Conservation (phyloP, 2,113 vertebrate genomes). For the Lasiurus cinereus region DNA sequence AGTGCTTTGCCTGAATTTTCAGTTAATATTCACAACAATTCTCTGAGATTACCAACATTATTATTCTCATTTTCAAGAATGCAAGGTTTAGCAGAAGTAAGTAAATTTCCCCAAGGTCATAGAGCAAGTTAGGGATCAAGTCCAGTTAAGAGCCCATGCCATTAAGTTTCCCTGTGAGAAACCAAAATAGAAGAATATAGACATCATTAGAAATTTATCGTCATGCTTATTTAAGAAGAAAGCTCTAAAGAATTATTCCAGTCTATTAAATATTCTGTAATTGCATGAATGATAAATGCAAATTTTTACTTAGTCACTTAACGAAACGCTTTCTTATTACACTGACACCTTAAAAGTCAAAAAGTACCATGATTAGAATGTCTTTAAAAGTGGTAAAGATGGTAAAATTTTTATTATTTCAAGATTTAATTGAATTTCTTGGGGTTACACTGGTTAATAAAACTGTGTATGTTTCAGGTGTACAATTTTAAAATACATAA, state of each 20-base stretch:
- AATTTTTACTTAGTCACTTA: constrained; percentile 70
- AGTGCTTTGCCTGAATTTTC: neutral
- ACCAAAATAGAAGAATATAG: constrained; percentile 38
- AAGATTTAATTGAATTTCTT: neutral
- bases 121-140: constrained; percentile 14
- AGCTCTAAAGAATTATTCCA: constrained; percentile 33
- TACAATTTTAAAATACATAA: neutral
- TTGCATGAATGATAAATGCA: constrained; percentile 72
- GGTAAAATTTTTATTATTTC: neutral
- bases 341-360: constrained; percentile 27
- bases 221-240: constrained; percentile 66
- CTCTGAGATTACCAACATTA: constrained; percentile 6
- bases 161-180: constrained; percentile 31
- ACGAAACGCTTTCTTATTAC: constrained; percentile 69
- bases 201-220: constrained; percentile 36
- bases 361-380: constrained; percentile 33
- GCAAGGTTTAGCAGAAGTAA: neutral
- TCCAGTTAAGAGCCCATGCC: neutral
- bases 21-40: neutral
- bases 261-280: constrained; percentile 68
- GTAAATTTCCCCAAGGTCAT: neutral
- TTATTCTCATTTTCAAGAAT: constrained; percentile 52
- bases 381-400: constrained; percentile 58
- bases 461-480: neutral
- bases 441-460: neutral